phyloP scores from a whole-genome alignment of 2,888 invertebrate species.

The Acanthosepion lycidas region DNA sequence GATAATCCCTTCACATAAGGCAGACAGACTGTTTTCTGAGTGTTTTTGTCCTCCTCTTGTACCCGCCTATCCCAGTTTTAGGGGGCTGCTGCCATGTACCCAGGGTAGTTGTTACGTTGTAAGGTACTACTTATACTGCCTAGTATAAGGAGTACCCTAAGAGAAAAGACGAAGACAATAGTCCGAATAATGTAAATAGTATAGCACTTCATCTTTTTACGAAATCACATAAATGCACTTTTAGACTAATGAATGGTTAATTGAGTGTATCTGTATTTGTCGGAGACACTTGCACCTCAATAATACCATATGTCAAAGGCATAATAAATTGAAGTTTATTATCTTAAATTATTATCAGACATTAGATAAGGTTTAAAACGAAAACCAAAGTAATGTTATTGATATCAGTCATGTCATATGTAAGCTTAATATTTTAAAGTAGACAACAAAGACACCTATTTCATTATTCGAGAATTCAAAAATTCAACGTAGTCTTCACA shows the following conservation, averaged over 20 bases:
- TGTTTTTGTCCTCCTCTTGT: too few species aligned
- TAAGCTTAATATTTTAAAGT: neutral
- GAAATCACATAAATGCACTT: neutral
- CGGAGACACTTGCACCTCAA: neutral
- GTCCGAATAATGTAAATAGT: too few species aligned
- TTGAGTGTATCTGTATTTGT: neutral
- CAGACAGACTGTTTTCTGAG: too few species aligned
- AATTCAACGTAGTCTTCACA: neutral
- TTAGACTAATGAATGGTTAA: too few species aligned
- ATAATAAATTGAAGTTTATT: neutral
- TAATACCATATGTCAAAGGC: neutral
- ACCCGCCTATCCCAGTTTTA: too few species aligned
- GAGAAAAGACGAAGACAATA: too few species aligned
- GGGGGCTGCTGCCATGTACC: too few species aligned
- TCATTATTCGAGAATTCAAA: neutral
- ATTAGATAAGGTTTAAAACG: neutral
- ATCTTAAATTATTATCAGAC: neutral
- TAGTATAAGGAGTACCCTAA: too few species aligned
- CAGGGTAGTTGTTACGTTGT: too few species aligned
- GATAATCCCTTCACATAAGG: too few species aligned
- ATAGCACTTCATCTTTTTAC: neutral
- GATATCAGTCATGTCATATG: neutral
- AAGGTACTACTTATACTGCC: too few species aligned
- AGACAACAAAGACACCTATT: too few species aligned
- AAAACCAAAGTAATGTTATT: neutral